Base-by-base conservation (phyloP, 2,888 invertebrate species). In the Phyllotreta cruciferae region DNA sequence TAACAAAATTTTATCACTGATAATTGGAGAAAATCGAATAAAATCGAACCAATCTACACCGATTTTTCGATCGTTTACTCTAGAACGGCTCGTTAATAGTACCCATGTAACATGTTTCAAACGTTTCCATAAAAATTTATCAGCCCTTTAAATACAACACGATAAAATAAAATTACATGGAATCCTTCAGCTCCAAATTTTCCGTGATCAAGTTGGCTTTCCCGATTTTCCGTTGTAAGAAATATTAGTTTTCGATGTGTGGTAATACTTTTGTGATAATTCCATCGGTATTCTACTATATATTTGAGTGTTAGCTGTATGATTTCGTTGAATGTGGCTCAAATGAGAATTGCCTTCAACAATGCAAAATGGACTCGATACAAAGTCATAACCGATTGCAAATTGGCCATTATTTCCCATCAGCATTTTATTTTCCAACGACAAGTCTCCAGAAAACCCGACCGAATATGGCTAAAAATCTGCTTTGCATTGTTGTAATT, bases 401-500 rank as follows among this genome's bases (percentile, higher is more conserved):
- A 24, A 24, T 24, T 24, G 24, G 24, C 24, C 24, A 24, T 24
- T 24, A 24, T 24, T 24, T 24, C 24, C 0, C 39, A 39, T 24
- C 24, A 24, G 4, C 24, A 24, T 24, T 24, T 24, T 24, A 24
- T 24, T 39, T n/a, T n/a, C 39, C 10, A 39, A 4, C 5, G 42
- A 42, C 7, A 11, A 42, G 6, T 42, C 11, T 42, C 42, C 7
- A 42, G 8, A 47, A 47, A 55, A 55, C 42, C 24, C 24, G 52
- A 54, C 44, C 63, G 24, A 24, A 24, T 24, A 24, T 24, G 24
- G 24, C 24, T 61, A 57, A 63, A 64, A 54, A 66, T 77, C 77
- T 77, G 77, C 77, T 80, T 79, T 79, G 79, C 79, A 79, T 79
- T 78, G 79, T 80, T 79, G 78, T 76, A 73, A 72, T 78, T 79